Conservation (phyloP, 2,113 vertebrate species). For the Platysternon megacephalum region DNA sequence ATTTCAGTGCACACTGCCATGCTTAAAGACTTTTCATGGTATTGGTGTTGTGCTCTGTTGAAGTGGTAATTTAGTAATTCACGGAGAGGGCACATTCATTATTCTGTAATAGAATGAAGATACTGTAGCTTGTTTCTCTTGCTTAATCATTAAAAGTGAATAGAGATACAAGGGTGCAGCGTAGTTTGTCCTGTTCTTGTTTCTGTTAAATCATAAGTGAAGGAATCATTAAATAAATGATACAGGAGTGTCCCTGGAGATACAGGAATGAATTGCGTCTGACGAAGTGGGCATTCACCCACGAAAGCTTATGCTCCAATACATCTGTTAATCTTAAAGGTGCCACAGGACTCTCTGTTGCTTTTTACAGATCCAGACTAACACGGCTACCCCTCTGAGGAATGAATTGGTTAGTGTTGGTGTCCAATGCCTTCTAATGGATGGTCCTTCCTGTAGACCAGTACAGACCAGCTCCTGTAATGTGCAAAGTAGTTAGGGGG, state of each 20-base stretch:
- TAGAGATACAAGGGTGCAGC: constrained; percentile 30
- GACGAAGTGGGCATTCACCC: too few relatives aligned
- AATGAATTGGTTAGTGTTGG: neutral
- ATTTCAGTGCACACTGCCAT: constrained; percentile 62
- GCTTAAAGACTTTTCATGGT: constrained; percentile 71
- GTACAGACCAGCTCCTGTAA: neutral
- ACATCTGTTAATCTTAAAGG: too few relatives aligned
- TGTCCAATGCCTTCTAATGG: neutral
- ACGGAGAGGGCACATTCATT: constrained; percentile 59
- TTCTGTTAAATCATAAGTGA: constrained; percentile 59
- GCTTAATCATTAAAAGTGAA: constrained; percentile 65
- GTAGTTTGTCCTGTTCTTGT: constrained; percentile 61
- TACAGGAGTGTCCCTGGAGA: neutral
- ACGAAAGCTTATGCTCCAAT: too few relatives aligned
- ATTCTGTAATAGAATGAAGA: constrained; percentile 56
- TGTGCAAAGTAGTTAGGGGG: neutral
- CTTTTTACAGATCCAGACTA: too few relatives aligned
- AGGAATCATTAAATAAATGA: constrained; percentile 63
- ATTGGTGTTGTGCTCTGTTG: constrained; percentile 61
- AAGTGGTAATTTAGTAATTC: constrained; percentile 70
- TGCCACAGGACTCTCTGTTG: too few relatives aligned
- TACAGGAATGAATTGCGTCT: neutral
- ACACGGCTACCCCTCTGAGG: too few relatives aligned
- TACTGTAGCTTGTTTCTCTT: constrained; percentile 47
- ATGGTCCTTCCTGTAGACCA: neutral